Base-by-base conservation (phyloP, 2,888 invertebrate genomes). In the Pantelozetes paolii region DNA sequence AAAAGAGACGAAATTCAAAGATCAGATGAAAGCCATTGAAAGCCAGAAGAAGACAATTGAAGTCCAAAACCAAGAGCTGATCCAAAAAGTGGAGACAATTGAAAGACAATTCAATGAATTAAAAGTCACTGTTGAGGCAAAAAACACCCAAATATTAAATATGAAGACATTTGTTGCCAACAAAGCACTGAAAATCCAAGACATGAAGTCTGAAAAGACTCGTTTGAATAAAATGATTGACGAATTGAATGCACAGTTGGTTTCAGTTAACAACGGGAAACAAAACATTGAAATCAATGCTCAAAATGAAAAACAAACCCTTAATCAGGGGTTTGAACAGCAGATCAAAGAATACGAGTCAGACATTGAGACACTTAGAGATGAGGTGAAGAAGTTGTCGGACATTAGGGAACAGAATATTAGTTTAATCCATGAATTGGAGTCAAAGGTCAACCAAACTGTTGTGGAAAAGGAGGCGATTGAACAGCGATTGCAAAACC, bases 271-370 rank as follows among this genome's bases (percentile, higher is more conserved):
- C 1, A 11, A 8, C n/a, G 36, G 36, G n/a, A 64, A 36, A 32
- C 1, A 64, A 64, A 20, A 64, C n/a, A n/a, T 40, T 3, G 20
- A 64, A 36, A 36, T 1, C 5, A 64, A 9, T 36, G 13, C 32
- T 36, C 36, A 36, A 32, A 64, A 8, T n/a, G 64, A 64, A 64
- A 64, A 64, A 20, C 6, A 64, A 18, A 15, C 36, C n/a, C 36
- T 64, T 36, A 64, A 36, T 64, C 6, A 11, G n/a, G 64, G n/a
- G 32, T 64, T 18, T n/a, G 64, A 64, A 5, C 32, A 64, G 15
- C 8, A 32, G 8, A 36, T 36, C n/a, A 18, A n/a, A 64, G 64
- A 64, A 5, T 36, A 36, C 9, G n/a, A 8, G n/a, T 36, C 64
- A 2, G n/a, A 8, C n/a, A 30, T 36, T 30, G 64, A 59, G 18